phyloP scores from a whole-genome alignment of 2,113 vertebrate genomes.

The Thermophis baileyi region DNA sequence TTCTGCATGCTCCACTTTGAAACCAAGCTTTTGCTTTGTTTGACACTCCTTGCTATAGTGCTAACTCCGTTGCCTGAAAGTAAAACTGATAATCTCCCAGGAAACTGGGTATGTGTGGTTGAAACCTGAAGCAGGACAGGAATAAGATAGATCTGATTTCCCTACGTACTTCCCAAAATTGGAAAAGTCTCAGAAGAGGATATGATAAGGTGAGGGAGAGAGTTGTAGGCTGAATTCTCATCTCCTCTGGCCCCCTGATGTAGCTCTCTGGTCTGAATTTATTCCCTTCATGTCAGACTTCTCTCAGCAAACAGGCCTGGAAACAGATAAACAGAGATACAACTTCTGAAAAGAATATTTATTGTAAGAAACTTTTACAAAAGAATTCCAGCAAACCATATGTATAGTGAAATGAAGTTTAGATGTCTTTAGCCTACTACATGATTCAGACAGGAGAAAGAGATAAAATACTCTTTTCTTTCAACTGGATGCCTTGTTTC shows the following conservation, averaged over 20 bases:
- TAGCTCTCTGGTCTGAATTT: neutral
- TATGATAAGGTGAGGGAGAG: neutral
- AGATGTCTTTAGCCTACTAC: neutral
- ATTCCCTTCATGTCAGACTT: neutral
- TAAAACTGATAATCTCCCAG: neutral
- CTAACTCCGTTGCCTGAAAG: neutral
- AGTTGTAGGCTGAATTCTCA: neutral
- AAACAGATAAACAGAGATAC: neutral
- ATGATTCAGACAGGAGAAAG: neutral
- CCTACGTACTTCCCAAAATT: neutral
- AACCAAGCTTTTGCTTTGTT: neutral
- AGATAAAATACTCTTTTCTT: neutral
- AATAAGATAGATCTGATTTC: neutral
- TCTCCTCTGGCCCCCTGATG: neutral
- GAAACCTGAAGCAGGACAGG: neutral
- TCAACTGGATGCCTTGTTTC: neutral
- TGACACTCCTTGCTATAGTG: neutral
- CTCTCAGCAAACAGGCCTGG: neutral
- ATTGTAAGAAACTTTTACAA: neutral
- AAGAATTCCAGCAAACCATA: neutral
- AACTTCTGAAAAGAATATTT: neutral
- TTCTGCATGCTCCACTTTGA: neutral
- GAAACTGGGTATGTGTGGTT: neutral
- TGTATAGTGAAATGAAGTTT: neutral
- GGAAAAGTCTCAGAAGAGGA: neutral